A percentile compares a stretch with the other conserved stretches of the same genome.
Evolutionary conservation across 2,113 vertebrate genomes (phyloP).

Genomic region (Entomyzon cyanotis): DNA sequence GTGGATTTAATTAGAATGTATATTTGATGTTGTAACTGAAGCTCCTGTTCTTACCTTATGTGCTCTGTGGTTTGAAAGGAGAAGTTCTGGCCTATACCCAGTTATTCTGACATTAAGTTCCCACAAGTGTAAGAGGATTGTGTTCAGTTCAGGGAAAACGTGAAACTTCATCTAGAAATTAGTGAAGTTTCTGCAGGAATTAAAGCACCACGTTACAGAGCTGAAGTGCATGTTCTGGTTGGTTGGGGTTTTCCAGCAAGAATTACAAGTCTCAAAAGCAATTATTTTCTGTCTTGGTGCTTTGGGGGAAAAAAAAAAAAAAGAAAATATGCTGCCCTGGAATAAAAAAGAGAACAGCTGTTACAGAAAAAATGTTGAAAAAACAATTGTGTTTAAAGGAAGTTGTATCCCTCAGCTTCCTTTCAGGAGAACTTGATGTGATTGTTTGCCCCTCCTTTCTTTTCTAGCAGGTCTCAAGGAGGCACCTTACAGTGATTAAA

Average conservation of each 20-base stretch:
- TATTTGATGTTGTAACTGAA: not conserved
- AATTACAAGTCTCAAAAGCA: not conserved
- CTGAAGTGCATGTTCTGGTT: not conserved
- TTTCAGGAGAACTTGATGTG: not conserved
- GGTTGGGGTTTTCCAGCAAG: not conserved
- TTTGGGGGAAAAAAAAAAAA: not conserved
- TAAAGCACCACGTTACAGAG: not conserved
- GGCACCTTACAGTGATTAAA: constrained; percentile 3
- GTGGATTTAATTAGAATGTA: not conserved
- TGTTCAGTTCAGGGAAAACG: not conserved
- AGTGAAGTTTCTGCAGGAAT: not conserved
- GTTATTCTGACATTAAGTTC: not conserved
- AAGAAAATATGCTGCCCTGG: not conserved
- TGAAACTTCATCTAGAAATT: not conserved
- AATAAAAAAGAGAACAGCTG: not conserved
- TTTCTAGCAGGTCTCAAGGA: not conserved
- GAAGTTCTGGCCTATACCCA: fast-evolving
- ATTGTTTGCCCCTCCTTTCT: not conserved
- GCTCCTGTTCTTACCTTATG: not conserved
- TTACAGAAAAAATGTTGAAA: not conserved
- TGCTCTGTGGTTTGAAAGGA: not conserved
- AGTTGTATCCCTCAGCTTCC: not conserved
- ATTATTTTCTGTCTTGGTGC: not conserved
- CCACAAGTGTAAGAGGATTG: not conserved
- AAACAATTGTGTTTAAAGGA: not conserved